Evolutionary conservation across 1,140 invertebrate genomes (phyloP).

Genomic region (Brachionus angularis): DNA sequence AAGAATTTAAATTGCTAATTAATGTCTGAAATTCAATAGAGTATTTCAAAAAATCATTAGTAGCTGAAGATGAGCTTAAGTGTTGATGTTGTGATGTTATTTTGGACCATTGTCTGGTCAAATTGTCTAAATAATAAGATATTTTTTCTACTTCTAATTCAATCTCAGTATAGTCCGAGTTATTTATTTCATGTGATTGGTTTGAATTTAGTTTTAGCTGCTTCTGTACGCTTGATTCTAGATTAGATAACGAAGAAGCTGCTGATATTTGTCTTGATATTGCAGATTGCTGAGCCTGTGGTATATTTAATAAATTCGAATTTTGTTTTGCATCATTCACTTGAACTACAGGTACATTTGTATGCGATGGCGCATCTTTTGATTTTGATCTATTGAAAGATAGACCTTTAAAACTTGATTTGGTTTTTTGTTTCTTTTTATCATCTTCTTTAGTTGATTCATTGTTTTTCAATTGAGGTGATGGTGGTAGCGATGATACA

Average conservation of each 20-base stretch:
- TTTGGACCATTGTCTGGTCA: neutral
- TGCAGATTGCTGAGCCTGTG: too few relatives aligned
- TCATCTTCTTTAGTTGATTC: neutral
- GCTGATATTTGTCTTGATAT: constrained; percentile 20
- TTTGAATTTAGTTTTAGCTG: neutral
- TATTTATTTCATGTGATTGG: constrained; percentile 24
- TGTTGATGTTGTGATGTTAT: neutral
- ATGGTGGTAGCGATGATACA: neutral
- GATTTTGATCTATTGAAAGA: neutral
- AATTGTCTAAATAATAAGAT: neutral
- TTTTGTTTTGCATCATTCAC: too few relatives aligned
- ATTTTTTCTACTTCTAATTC: constrained; percentile 24
- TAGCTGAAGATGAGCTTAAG: too few relatives aligned
- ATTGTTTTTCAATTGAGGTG: neutral
- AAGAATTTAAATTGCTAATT: neutral
- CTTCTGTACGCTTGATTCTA: neutral
- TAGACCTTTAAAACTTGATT: neutral
- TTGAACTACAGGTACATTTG: constrained; percentile 8
- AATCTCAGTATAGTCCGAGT: constrained; percentile 13
- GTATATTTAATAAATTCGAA: too few relatives aligned
- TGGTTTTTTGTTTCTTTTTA: constrained; percentile 28
- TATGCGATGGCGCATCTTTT: neutral
- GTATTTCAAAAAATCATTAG: neutral
- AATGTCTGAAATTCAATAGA: constrained; percentile 9
- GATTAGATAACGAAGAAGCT: neutral